Percentiles rank a stretch among this genome's conserved stretches.
Conservation (phyloP, 2,797 vertebrate species). For the Centropyge bicolor region DNA sequence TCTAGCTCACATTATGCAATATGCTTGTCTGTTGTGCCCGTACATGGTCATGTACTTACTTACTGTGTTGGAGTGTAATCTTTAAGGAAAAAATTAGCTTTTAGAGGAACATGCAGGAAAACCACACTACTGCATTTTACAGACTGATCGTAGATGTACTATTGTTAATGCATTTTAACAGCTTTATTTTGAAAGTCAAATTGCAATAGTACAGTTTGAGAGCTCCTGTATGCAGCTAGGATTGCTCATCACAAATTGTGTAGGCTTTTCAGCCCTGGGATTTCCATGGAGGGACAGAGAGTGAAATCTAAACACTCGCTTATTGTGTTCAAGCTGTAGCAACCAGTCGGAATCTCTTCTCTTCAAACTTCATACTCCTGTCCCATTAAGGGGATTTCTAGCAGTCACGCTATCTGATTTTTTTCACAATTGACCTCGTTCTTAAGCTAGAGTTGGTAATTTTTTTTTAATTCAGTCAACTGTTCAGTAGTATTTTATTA, state of each 20-base stretch:
- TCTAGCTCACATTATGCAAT: constrained; percentile 36
- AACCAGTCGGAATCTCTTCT: background rate
- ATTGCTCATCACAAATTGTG: constrained; percentile 31
- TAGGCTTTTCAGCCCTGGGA: constrained; percentile 8
- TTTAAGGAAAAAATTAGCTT: background rate
- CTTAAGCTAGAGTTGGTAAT: background rate
- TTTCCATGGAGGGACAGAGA: background rate
- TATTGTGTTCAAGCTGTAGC: background rate
- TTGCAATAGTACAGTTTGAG: background rate
- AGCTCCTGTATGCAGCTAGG: background rate
- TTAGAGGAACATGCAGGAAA: background rate
- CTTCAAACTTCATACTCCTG: background rate
- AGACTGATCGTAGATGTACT: background rate
- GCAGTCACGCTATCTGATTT: background rate
- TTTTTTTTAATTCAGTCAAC: background rate
- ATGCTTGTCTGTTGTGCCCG: constrained; percentile 46
- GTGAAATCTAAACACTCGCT: background rate
- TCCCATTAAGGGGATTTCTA: background rate
- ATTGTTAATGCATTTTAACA: background rate
- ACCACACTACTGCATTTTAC: background rate
- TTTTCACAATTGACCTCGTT: background rate
- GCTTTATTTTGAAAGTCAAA: background rate
- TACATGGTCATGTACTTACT: constrained; percentile 18
- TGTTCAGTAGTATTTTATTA: background rate
- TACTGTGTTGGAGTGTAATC: background rate